Evolutionary conservation across 2,113 vertebrate genomes (phyloP), one percentile per base, ranked within the genome.

Genomic region (Ailuropoda melanoleuca): DNA sequence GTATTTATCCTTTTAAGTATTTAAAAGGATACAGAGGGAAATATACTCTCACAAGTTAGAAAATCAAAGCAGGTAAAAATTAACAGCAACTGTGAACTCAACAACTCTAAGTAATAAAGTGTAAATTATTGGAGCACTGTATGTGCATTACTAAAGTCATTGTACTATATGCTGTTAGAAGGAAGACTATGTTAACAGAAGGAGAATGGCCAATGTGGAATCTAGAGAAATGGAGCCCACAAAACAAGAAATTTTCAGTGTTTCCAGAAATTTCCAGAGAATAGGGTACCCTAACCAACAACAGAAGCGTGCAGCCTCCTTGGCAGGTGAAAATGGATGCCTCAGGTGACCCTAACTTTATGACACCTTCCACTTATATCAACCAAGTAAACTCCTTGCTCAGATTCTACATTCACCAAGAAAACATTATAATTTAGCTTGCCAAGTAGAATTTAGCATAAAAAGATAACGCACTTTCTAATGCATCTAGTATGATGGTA

Each of bases 391-490:
- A 93, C 1, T 34, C 11, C 23, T 93, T 92, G 11, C 6, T 84
- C 26, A 68, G 21, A 68, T n/a, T 92, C 58, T 80, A 55, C 9
- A 58, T 50, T 70, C 24, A 62, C 34, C 8, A 34, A 80, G n/a
- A 78, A 92, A 95, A 62, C 5, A 81, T 83, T 86, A 70, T 43
- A 62, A 66, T 50, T 93, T 81, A 90, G 21, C 23, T 66, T 97
- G 11, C 4, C 14, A 60, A 43, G 4, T 46, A 88, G 17, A 80
- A 93, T 66, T 92, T 96, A n/a, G 56, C 50, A 34, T 29, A 4
- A 88, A 88, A 85, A 74, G 60, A 58, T 70, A 81, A 68, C 92
- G 13, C 72, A 5, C 23, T 92, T 77, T 90, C 75, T 95, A 29
- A 26, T 29, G 34, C 75, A 95, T 60, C 68, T 50, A 64, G 21